Evolutionary conservation across 2,797 vertebrate species (phyloP), one percentile per base, ranked within the genome.

Genomic region (Loriculus beryllinus): DNA sequence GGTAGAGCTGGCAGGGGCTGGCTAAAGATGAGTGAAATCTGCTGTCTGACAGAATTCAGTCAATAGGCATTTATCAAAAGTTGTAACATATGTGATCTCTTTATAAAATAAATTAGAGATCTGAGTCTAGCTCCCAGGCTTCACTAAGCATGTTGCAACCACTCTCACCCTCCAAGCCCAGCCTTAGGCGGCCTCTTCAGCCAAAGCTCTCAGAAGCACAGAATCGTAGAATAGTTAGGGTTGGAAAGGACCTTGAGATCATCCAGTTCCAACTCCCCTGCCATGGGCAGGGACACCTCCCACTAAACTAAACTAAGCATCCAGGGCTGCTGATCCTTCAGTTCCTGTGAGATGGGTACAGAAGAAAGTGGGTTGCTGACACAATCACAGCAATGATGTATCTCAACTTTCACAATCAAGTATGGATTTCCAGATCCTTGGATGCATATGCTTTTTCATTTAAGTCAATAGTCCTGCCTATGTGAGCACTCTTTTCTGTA

Each of bases 281-380:
- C 21, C 43, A 22, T 45, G 21, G 43, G 21, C 43, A 45, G 43
- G 43, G 43, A 45, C 43, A 22, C 11, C 43, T 45, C 43, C 3
- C 43, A 45, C 11, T 45, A 22, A 45, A 45, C 43, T 45, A 45
- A 22, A 45, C 20, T 22, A 45, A 45, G 43, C 14, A 5, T 5
- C 33, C 29, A 4, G 33, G 20, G 54, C 4, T n/a, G 26, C 26
- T 76, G n/a, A 12, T 31, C 40, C 31, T 52, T 18, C 39, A 43
- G 35, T 43, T 43, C 43, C 62, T 37, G 49, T 62, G 42, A 65
- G 52, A 6, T 16, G 37, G 17, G 60, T 25, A 1, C 9, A 45
- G 79, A 39, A 59, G n/a, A 43, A 33, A 2, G 7, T 1, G 6
- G 0, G 9, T 0, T 12, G 35, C 5, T 33, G 48, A 4, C n/a